Base-by-base conservation (phyloP, 37 sponge, comb jelly and placozoan species). In the Aphrocallistes beatrix region DNA sequence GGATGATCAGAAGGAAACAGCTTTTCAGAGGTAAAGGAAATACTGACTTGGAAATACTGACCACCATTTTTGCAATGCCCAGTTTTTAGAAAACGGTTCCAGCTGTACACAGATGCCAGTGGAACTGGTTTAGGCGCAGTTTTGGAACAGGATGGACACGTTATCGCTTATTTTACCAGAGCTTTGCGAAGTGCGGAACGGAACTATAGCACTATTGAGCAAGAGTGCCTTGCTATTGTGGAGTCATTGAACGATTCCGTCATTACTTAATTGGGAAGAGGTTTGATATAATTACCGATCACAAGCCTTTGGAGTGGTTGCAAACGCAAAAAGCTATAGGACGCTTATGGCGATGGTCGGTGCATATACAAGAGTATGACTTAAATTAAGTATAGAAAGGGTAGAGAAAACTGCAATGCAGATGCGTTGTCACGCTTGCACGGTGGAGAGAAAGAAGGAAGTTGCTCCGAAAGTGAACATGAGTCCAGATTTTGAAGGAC, bases 401-500 rank as follows among this genome's bases (percentile, higher is more conserved):
- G n/a, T n/a, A n/a, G n/a, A n/a, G 32, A 23, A 3, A 90, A 90
- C 51, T 81, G 38, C 30, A 90, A 90, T 85, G 88, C 86, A 0
- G 88, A 87, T 87, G 88, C 88, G 39, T 38, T 90, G 23, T 90
- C 88, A 28, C 36, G 82, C 8, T 32, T 34, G 81, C 10, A 23
- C 8, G 3, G 36, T 34, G 30, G 8, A 21, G 8, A 34, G 6
- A 8, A 8, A 32, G 81, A 23, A 34, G 36, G 16, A 34, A 32
- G 36, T 69, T 23, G 45, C 13, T 6, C 45, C 45, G 45, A 42
- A 13, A 6, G 6, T 13, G 10, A 6, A 16, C 13, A 6, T 42
- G 45, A 13, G 13, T 16, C 13, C 13, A 13, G 45, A 42, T 42
- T 42, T 42, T 42, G 13, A 42, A 13, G 10, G 13, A 13, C 6